These are phyloP conservation scores for Irena cyanogastra DNA, from an alignment of 2,113 vertebrate genomes.

Conservation along the genomic window DNA sequence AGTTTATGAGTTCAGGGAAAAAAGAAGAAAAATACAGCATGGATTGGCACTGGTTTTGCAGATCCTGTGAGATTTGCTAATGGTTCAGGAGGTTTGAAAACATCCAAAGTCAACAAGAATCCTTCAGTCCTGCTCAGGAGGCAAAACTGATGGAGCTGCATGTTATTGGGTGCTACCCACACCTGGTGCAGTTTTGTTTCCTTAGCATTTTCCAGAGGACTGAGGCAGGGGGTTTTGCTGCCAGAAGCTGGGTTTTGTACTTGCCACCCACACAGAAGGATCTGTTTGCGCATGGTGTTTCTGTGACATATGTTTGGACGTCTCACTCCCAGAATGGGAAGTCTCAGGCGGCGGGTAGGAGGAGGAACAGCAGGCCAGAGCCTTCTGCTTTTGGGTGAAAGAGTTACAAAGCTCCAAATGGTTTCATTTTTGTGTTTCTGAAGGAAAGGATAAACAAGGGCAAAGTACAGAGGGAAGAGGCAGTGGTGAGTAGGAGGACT, in stretches of 20 bases:
- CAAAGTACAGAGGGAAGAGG: background rate
- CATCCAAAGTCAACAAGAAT: background rate
- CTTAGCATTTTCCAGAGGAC: background rate
- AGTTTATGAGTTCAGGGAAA: slow-evolving; percentile 19
- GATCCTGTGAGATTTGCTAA: background rate
- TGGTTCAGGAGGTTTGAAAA: background rate
- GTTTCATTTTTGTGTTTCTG: background rate
- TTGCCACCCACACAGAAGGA: background rate
- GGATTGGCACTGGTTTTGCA: background rate
- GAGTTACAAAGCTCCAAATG: background rate
- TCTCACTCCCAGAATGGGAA: background rate
- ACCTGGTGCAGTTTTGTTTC: background rate
- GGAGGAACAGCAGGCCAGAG: slow-evolving; percentile 32
- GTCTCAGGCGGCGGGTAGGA: slow-evolving; percentile 1
- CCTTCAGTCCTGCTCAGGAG: background rate
- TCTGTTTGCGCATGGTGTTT: slow-evolving; percentile 8
- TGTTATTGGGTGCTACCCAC: background rate
- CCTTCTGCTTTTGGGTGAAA: background rate
- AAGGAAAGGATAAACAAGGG: slow-evolving; percentile 25
- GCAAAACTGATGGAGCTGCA: background rate
- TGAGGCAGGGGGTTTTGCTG: background rate
- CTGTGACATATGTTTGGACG: slow-evolving; percentile 12
- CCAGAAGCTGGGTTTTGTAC: background rate
- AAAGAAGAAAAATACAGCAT: background rate
- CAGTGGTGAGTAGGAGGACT: background rate